Percentiles rank a stretch among this genome's conserved stretches.
phyloP scores from a whole-genome alignment of 2,888 invertebrate species.

The Campoplex capitator region DNA sequence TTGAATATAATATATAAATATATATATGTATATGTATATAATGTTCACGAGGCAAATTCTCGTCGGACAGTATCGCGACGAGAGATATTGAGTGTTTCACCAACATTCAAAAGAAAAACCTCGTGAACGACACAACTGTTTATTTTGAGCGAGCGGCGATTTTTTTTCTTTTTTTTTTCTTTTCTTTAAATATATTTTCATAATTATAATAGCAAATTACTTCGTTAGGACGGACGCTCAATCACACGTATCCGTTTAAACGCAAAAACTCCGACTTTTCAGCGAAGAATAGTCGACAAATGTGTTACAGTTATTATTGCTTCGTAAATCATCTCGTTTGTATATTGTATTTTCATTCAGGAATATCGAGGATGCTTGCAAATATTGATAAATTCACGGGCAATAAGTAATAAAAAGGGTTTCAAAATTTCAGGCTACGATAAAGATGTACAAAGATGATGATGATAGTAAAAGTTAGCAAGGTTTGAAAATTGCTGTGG shows the following conservation, averaged over 20 bases:
- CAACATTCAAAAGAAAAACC: slow-evolving; percentile 20
- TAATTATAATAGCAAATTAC: slow-evolving; percentile 56
- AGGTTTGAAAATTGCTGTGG: no score
- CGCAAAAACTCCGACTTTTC: slow-evolving; percentile 60
- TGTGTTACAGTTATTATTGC: slow-evolving; percentile 40
- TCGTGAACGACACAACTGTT: slow-evolving; percentile 70
- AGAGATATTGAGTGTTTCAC: not conserved
- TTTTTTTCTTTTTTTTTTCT: not conserved
- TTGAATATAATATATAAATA: slow-evolving; percentile 28
- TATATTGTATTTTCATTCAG: not conserved
- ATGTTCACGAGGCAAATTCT: slow-evolving; percentile 46
- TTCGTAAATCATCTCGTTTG: slow-evolving; percentile 8
- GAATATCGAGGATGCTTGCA: slow-evolving; percentile 16
- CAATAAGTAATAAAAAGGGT: not conserved
- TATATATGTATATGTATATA: slow-evolving; percentile 15
- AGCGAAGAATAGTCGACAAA: slow-evolving; percentile 26
- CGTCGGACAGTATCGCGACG: not conserved
- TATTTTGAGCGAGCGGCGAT: slow-evolving; percentile 70
- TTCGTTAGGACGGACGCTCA: slow-evolving; percentile 61
- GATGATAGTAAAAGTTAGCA: no score
- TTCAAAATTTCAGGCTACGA: not conserved
- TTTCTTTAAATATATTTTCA: not conserved
- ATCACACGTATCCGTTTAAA: slow-evolving; percentile 58
- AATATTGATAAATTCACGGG: not conserved
- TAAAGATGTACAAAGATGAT: not conserved